Conservation (phyloP, 2,113 vertebrate species). For the Microcebus griseorufus region DNA sequence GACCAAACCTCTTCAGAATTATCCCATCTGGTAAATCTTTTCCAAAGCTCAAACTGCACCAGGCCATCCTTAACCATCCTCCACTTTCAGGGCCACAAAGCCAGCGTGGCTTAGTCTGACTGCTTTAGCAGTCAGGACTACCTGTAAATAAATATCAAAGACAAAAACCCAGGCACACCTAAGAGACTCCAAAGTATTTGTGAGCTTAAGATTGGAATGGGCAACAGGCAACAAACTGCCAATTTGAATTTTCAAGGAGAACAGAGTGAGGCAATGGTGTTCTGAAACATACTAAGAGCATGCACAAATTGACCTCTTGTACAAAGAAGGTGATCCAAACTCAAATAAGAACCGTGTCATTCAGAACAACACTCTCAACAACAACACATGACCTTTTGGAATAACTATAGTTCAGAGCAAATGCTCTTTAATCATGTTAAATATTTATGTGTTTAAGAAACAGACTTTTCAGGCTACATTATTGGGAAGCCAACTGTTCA, state of each 20-base stretch:
- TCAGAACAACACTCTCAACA: not conserved
- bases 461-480: constrained; percentile 31
- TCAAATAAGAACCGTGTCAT: not conserved
- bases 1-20: constrained; percentile 40
- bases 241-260: not conserved
- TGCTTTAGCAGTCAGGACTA: not conserved
- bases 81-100: not conserved
- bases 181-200: not conserved
- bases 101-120: not conserved
- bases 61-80: not conserved
- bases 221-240: not conserved
- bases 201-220: not conserved
- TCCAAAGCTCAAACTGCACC: not conserved
- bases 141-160: not conserved
- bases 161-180: not conserved
- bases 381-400: not conserved
- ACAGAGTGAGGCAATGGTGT: not conserved
- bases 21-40: constrained; percentile 40
- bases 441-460: constrained; percentile 43
- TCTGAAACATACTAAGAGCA: not conserved
- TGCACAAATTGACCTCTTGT: not conserved
- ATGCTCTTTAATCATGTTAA: not conserved
- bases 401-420: not conserved
- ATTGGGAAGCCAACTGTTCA: not conserved
- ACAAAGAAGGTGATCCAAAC: not conserved